Conservation (phyloP, 2,797 vertebrate genomes). For the Brachyrhaphis roseni region DNA sequence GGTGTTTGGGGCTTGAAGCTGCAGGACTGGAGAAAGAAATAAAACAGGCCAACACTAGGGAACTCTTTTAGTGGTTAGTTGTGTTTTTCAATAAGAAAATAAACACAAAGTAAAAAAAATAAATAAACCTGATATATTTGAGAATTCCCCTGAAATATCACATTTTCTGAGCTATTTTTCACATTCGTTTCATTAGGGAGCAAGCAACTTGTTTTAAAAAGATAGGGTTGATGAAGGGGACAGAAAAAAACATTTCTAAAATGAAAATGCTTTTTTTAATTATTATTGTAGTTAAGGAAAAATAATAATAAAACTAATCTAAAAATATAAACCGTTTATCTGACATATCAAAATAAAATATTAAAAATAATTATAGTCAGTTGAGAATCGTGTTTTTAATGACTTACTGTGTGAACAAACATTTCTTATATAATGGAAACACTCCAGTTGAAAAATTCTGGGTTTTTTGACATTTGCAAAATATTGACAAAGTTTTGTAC, state of each 20-base stretch:
- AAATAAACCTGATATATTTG: background rate
- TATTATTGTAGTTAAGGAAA: background rate
- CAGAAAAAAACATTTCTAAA: background rate
- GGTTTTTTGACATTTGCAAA: too few relatives aligned
- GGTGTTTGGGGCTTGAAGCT: conserved; percentile 9
- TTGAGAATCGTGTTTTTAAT: too few relatives aligned
- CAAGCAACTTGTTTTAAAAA: background rate
- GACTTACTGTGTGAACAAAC: too few relatives aligned
- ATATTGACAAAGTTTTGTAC: too few relatives aligned
- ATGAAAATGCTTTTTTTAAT: background rate
- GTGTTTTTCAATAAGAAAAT: background rate
- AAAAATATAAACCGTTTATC: background rate
- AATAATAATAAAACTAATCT: background rate
- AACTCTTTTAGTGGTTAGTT: background rate
- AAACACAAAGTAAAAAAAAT: background rate
- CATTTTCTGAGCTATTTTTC: background rate
- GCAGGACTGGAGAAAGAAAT: background rate
- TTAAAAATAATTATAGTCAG: background rate
- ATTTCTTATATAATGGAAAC: too few relatives aligned
- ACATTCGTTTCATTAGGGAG: background rate
- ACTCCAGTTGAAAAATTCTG: too few relatives aligned
- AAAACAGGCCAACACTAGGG: background rate
- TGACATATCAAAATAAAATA: background rate
- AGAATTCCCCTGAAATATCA: background rate
- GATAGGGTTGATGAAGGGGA: background rate